Percentiles rank a stretch among this genome's conserved stretches.
Evolutionary conservation across 2,113 vertebrate genomes (phyloP).

Genomic region (Thalassarche chlororhynchos): DNA sequence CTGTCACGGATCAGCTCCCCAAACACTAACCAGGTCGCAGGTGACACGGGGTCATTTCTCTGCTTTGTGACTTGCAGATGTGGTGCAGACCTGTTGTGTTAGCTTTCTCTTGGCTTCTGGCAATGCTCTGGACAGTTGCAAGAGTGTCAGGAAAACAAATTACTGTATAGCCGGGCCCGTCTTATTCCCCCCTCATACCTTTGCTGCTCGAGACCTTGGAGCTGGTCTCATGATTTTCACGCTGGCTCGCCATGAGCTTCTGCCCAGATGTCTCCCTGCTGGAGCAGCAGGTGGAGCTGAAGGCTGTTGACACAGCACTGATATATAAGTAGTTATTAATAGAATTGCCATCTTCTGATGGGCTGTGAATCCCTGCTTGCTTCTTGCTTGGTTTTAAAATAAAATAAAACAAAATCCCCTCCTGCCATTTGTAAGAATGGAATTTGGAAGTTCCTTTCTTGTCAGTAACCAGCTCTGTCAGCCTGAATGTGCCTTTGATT

Average conservation of each 20-base stretch:
- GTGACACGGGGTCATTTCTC: neutral
- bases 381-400: neutral
- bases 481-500: neutral
- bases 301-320: neutral
- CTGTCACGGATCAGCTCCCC: neutral
- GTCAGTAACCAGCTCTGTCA: neutral
- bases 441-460: neutral
- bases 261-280: neutral
- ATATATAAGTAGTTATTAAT: neutral
- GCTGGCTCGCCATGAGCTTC: neutral
- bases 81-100: neutral
- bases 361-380: neutral
- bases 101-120: neutral
- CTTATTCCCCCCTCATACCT: neutral
- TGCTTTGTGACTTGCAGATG: neutral
- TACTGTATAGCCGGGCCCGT: neutral
- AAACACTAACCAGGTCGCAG: neutral
- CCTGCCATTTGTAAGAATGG: neutral
- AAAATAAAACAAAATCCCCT: neutral
- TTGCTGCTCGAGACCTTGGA: neutral
- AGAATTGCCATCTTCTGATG: neutral
- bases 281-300: conserved; percentile 57
- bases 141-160: neutral
- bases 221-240: neutral
- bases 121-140: neutral